Evolutionary conservation across 2,888 invertebrate species (phyloP).

Genomic region (Hirudinaria manillensis): DNA sequence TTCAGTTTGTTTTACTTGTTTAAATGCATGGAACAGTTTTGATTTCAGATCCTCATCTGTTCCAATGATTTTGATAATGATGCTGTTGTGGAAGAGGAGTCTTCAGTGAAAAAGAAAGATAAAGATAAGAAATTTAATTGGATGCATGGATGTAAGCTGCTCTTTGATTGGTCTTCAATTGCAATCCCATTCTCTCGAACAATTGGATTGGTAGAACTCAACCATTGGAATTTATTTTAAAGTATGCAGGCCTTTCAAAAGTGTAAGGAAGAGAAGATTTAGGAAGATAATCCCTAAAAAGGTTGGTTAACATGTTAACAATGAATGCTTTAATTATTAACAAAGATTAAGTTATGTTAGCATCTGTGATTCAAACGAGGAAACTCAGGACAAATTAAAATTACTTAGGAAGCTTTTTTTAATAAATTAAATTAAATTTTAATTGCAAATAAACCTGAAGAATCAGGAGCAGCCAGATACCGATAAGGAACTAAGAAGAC

Average conservation of each 20-base stretch:
- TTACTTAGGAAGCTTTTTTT: too few relatives aligned
- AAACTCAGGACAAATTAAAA: too few relatives aligned
- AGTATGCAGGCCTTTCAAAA: constrained; percentile 88
- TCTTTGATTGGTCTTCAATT: not conserved
- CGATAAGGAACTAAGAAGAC: constrained; percentile 90
- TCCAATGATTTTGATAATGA: constrained; percentile 17
- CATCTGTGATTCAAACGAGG: too few relatives aligned
- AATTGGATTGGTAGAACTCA: not conserved
- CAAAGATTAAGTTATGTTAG: not conserved
- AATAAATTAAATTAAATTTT: too few relatives aligned
- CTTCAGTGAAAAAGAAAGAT: constrained; percentile 44
- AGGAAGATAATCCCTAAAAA: constrained; percentile 92
- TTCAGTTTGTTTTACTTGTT: too few relatives aligned
- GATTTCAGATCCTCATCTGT: constrained; percentile 1
- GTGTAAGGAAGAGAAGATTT: constrained; percentile 83
- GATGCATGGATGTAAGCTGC: constrained; percentile 72
- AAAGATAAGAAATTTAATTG: constrained; percentile 79
- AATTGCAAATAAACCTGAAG: constrained; percentile 41
- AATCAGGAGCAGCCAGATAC: constrained; percentile 94
- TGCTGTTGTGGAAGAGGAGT: constrained; percentile 13
- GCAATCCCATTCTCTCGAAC: not conserved
- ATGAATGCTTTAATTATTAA: constrained; percentile 5
- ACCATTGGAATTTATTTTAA: constrained; percentile 35
- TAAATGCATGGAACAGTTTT: too few relatives aligned
- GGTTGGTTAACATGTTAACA: constrained; percentile 44